Evolutionary conservation across 2,113 vertebrate genomes (phyloP).

Genomic region (Entelurus aequoreus): DNA sequence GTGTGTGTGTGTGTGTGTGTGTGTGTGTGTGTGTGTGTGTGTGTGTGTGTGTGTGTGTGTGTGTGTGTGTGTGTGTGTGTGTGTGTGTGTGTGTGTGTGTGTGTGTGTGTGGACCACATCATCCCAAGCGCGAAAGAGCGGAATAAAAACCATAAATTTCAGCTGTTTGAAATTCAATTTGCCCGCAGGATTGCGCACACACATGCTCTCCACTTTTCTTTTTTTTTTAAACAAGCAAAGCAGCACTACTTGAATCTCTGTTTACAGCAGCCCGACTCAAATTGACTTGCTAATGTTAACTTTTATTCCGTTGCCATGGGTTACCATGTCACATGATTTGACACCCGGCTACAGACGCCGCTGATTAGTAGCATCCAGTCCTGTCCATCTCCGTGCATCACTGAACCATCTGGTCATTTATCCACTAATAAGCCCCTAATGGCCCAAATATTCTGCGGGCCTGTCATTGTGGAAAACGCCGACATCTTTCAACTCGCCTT

Average conservation of each 20-base stretch:
- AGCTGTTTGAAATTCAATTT: conserved; percentile 55
- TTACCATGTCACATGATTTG: conserved; percentile 99
- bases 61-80: too few relatives aligned
- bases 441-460: conserved; percentile 99
- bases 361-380: conserved; percentile 99
- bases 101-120: conserved; percentile 1
- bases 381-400: conserved; percentile 99
- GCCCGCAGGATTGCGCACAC: conserved; percentile 33
- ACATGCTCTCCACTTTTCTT: conserved; percentile 21
- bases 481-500: conserved; percentile 99
- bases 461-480: conserved; percentile 99
- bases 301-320: conserved; percentile 99
- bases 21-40: too few relatives aligned
- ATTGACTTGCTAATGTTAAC: conserved; percentile 99
- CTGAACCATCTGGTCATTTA: conserved; percentile 99
- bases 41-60: too few relatives aligned
- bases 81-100: too few relatives aligned
- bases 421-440: conserved; percentile 99
- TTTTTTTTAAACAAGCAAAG: conserved; percentile 74
- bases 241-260: conserved; percentile 82
- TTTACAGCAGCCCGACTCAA: conserved; percentile 96
- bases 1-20: too few relatives aligned
- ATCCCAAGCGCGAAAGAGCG: conserved; percentile 11
- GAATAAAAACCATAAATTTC: conserved; percentile 24
- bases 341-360: conserved; percentile 98